Evolutionary conservation across 2,888 invertebrate genomes (phyloP).

Genomic region (Macrosiphum euphorbiae): DNA sequence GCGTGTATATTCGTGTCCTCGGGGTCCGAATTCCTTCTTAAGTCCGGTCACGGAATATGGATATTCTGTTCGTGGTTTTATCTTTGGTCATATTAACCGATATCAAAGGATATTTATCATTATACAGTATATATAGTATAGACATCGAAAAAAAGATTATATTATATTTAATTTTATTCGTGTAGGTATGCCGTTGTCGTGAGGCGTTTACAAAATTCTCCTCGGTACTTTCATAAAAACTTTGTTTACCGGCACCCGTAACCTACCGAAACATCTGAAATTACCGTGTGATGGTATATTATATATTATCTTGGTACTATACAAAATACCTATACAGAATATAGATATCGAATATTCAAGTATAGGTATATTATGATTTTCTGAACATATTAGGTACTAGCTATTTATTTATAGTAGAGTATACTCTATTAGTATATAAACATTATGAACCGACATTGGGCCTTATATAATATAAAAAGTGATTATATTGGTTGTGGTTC

Average conservation of each 20-base stretch:
- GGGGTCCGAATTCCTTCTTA: slow-evolving; percentile 51
- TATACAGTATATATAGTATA: not conserved
- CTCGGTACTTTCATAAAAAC: slow-evolving; percentile 5
- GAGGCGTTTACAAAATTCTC: not conserved
- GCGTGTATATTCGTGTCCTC: slow-evolving; percentile 24
- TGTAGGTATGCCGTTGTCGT: not conserved
- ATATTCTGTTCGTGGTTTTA: slow-evolving; percentile 32
- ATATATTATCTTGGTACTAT: not conserved
- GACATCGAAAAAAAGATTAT: not conserved
- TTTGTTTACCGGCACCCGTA: not conserved
- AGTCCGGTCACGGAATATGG: slow-evolving; percentile 57
- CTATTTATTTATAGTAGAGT: not conserved
- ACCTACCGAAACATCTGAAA: not conserved
- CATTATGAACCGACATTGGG: not conserved
- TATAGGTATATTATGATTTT: not conserved
- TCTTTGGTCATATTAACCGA: not conserved
- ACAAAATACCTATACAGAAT: not conserved
- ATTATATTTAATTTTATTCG: slow-evolving; percentile 16
- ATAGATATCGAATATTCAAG: not conserved
- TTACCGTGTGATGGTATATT: not conserved
- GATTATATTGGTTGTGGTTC: not conserved
- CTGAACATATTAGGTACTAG: not conserved
- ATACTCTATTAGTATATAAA: not conserved
- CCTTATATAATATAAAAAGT: not conserved
- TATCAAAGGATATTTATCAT: slow-evolving; percentile 1